Base-by-base conservation (phyloP, 2,888 invertebrate species). In the Dynastes grantii region DNA sequence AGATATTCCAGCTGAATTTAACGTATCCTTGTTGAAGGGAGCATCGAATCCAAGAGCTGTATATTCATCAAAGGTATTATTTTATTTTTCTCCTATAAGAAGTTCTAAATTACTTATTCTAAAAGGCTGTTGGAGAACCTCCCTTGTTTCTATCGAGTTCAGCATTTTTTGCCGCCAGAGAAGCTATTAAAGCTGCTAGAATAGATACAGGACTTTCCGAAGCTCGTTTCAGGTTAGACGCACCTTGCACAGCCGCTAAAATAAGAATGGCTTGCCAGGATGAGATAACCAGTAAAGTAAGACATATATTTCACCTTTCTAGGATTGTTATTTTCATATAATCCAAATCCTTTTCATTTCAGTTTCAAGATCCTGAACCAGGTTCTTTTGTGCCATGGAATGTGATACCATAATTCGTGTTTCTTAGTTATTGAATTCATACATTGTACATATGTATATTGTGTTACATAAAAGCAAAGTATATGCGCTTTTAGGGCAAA, bases 181-280 rank as follows among this genome's bases (percentile, higher is more conserved):
- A 95, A 85, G 98, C 98, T 0, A 93, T 98, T 76, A 90, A 91
- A 82, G 93, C 95, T 0, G 96, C 96, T 0, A 91, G 98, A 29
- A 87, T 88, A 16, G 95, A 97, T 79, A 92, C 92, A 45, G 94
- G 94, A 0, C 89, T 92, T 3, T 86, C 87, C 0, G 78, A 76
- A 13, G 49, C 55, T 27, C 88, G 91, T 29, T 96, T 96, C 86
- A 87, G 89, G 53, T 87, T 97, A 0, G 93, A 96, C 85, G 92
- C 96, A 4, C 98, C 98, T 2, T 97, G 97, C 0, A 98, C 98
- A 0, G 92, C 96, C 0, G 96, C 96, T 32, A 92, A 94, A 79
- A 97, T 98, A 84, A 92, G 98, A 71, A 94, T 97, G 94, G 95
- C 96, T 13, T 98, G 98, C 85, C 91, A 92, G 83, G 98, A 98